Base-by-base conservation (phyloP, 2,888 invertebrate genomes). In the Entomobrya proxima region DNA sequence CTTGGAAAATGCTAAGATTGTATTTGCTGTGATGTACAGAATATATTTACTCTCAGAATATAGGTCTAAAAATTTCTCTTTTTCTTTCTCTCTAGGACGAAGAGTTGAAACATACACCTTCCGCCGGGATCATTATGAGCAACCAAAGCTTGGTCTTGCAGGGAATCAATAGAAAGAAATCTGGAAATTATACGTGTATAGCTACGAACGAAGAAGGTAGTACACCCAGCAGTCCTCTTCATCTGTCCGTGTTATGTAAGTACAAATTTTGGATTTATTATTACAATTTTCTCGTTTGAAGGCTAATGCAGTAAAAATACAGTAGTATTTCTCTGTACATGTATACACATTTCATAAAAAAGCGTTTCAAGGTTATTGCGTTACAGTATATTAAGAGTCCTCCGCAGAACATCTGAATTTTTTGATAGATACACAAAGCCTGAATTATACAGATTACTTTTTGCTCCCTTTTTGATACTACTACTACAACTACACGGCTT, bases 171-270 rank as follows among this genome's bases (percentile, higher is more conserved):
- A 52, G 87, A 18, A 94, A 94, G 90, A 96, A 96, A 91, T 95
- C 96, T 0, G 97, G 97, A 77, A 95, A 96, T 92, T 97, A 97
- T 92, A 95, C 95, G 40, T 97, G 97, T 92, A 95, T 96, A 30
- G 97, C 97, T 1, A 96, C 96, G 75, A 97, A 98, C 91, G 96
- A 96, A 9, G 97, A 97, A 92, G 97, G 97, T 0, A 97, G 97
- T 90, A 97, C 97, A 6, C 95, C 95, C 91, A 97, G 97, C 90
- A 95, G 95, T 91, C 94, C 94, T 64, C 95, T 97, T 50, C 94
- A 94, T 91, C 93, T 98, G 76, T 96, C 96, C 93, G 95, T 98
- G 91, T 96, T 97, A 94, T 97, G 97, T 97, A 94, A 96, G 97
- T 96, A 2, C 21, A 35, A 24, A 58, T 18, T 35, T 52, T 18